These are phyloP conservation scores for Drosophila pseudoobscura DNA, from an alignment of 1,140 invertebrate genomes.

Conservation along the genomic window DNA sequence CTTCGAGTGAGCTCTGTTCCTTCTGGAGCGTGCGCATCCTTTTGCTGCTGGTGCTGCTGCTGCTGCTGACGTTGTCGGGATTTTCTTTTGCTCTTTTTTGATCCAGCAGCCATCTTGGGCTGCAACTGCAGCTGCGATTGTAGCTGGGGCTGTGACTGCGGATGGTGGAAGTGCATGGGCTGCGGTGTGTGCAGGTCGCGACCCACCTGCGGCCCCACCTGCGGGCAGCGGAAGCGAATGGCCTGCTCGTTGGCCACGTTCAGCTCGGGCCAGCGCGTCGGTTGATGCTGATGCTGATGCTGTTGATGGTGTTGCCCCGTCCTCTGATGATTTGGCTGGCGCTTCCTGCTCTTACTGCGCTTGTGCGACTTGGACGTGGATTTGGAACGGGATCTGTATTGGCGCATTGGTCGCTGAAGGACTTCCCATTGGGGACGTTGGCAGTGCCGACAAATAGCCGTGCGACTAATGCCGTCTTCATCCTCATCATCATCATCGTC, in stretches of 20 bases:
- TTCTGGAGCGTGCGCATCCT: neutral
- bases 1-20: neutral
- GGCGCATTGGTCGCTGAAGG: conserved; percentile 34
- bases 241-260: conserved; percentile 75
- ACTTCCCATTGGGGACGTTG: conserved; percentile 61
- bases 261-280: conserved; percentile 56
- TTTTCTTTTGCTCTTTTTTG: conserved; percentile 16
- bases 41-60: conserved; percentile 1
- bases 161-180: conserved; percentile 78
- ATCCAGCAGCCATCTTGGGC: too few relatives aligned
- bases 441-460: conserved; percentile 68
- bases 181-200: conserved; percentile 68
- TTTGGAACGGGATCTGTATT: conserved; percentile 23
- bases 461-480: conserved; percentile 10
- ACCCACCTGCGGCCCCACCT: conserved; percentile 76
- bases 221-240: conserved; percentile 77
- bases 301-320: conserved; percentile 19
- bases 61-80: conserved; percentile 12
- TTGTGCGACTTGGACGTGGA: conserved; percentile 51
- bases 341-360: conserved; percentile 62
- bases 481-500: conserved; percentile 1
- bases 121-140: conserved; percentile 17
- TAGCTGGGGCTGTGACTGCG: conserved; percentile 50
- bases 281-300: neutral
- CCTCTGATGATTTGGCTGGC: conserved; percentile 20